Percentiles rank a stretch among this genome's conserved stretches.
Evolutionary conservation across 2,113 vertebrate species (phyloP).

Genomic region (Pitta sordida): DNA sequence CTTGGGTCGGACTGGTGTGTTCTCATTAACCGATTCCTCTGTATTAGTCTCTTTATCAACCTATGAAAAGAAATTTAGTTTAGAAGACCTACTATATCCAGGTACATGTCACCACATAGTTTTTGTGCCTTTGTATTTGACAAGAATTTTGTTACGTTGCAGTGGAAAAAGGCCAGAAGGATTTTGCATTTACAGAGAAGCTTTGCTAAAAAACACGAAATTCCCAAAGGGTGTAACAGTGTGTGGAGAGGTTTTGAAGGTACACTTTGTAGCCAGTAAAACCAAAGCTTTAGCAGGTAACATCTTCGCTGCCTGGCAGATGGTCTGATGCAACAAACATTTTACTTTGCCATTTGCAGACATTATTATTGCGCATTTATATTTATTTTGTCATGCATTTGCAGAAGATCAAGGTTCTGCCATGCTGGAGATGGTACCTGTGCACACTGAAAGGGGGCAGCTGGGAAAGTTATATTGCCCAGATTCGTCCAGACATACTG

Average conservation of each 20-base stretch:
- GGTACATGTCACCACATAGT: background rate
- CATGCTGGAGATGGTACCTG: background rate
- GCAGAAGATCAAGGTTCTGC: background rate
- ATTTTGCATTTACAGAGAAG: background rate
- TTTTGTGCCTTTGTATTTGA: background rate
- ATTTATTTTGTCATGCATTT: background rate
- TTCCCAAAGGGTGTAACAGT: background rate
- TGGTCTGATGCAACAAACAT: background rate
- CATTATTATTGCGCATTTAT: background rate
- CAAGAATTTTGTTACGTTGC: background rate
- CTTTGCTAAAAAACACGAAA: background rate
- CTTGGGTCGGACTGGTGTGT: constrained; percentile 71
- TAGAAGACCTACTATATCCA: background rate
- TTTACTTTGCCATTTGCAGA: background rate
- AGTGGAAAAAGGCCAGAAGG: background rate
- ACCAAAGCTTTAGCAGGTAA: background rate
- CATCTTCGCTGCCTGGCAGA: background rate
- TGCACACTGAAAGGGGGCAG: background rate
- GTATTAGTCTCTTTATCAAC: constrained; percentile 86
- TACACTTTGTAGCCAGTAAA: background rate
- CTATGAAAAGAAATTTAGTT: constrained; percentile 45
- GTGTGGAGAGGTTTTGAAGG: background rate
- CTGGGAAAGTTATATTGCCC: background rate
- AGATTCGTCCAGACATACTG: background rate
- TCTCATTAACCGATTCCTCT: constrained; percentile 30